These are phyloP conservation scores for Metacarcinus magister DNA, from an alignment of 2,888 invertebrate species.

Conservation along the genomic window DNA sequence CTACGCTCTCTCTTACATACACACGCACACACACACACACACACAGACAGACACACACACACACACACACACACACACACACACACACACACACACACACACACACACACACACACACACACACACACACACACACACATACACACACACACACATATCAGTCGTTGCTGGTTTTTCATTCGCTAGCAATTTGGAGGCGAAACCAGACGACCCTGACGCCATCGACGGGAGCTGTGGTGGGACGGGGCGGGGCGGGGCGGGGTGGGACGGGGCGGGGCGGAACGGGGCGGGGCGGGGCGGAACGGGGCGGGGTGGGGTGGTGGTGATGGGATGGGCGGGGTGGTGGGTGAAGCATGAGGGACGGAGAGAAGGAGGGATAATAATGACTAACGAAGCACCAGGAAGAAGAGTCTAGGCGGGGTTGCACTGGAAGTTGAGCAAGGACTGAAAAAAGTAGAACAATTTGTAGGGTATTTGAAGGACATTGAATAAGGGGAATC, in stretches of 20 bases:
- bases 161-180: background rate
- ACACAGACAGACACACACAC: background rate
- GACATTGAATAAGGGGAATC: background rate
- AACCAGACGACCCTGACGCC: background rate
- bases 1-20: background rate
- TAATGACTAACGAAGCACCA: background rate
- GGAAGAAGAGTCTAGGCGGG: background rate
- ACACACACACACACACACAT: constrained; percentile 39
- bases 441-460: background rate
- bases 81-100: constrained; percentile 26
- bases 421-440: background rate
- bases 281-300: background rate
- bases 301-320: background rate
- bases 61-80: constrained; percentile 14
- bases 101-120: constrained; percentile 30
- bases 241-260: background rate
- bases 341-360: too few species aligned
- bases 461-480: background rate
- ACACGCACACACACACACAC: constrained; percentile 1
- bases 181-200: background rate
- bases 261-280: background rate
- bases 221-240: background rate
- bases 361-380: background rate
- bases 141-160: background rate
- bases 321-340: background rate